phyloP scores from a whole-genome alignment of 2,888 invertebrate species.

The Brenthis daphne region DNA sequence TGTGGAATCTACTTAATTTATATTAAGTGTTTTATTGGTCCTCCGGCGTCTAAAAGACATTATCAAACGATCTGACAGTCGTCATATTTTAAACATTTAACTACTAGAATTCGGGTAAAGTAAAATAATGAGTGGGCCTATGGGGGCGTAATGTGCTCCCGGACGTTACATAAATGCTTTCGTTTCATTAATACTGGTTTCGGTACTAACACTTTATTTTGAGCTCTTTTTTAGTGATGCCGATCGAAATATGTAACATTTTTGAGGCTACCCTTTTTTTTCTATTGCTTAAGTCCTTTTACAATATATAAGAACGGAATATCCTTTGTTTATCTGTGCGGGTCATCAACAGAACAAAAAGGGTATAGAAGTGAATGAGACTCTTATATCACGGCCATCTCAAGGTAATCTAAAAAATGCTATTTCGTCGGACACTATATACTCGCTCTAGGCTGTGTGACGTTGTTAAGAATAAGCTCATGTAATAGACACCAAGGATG shows the following conservation, averaged over 20 bases:
- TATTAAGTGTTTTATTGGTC: slow-evolving; percentile 41
- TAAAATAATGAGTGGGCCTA: slow-evolving; percentile 59
- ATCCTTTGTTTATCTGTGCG: slow-evolving; percentile 12
- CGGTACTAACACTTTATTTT: slow-evolving; percentile 41
- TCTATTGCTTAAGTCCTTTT: slow-evolving; percentile 9
- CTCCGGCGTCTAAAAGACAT: slow-evolving; percentile 41
- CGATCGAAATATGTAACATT: slow-evolving; percentile 28
- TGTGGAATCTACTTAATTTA: slow-evolving; percentile 35
- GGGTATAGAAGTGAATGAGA: slow-evolving; percentile 14
- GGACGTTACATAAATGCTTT: slow-evolving; percentile 54
- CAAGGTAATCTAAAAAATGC: slow-evolving; percentile 18
- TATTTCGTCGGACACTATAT: slow-evolving; percentile 1
- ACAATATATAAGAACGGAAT: neutral
- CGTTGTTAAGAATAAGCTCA: too few relatives aligned
- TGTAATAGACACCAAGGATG: too few relatives aligned
- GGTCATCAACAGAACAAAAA: slow-evolving; percentile 12
- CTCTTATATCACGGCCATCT: slow-evolving; percentile 12
- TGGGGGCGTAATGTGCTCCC: slow-evolving; percentile 54
- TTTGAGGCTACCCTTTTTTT: slow-evolving; percentile 10
- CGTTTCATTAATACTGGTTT: slow-evolving; percentile 51
- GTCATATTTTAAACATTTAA: slow-evolving; percentile 65
- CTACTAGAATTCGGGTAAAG: slow-evolving; percentile 50
- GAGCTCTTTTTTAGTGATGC: slow-evolving; percentile 37
- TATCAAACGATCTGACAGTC: slow-evolving; percentile 51
- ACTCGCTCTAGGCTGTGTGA: neutral